Percentiles rank a stretch among this genome's conserved stretches.
These are phyloP conservation scores for Phortica magna DNA, from an alignment of 2,888 invertebrate species.

Conservation along the genomic window DNA sequence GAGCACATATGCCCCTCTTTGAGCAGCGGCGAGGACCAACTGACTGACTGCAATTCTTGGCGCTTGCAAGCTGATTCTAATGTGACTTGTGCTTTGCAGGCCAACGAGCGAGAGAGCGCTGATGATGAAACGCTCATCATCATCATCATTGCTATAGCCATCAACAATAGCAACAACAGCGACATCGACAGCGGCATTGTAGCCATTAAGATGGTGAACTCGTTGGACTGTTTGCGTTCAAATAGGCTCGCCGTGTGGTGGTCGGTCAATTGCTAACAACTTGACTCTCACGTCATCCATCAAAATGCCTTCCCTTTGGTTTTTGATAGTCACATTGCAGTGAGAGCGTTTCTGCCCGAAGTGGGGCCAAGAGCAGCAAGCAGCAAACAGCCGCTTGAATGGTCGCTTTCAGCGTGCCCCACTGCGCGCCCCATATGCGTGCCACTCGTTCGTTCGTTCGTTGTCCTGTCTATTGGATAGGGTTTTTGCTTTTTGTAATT, in stretches of 20 bases:
- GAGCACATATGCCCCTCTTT: neutral
- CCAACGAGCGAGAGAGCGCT: constrained; percentile 7
- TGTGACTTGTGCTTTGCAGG: constrained; percentile 27
- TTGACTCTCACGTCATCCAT: constrained; percentile 49
- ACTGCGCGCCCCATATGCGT: neutral
- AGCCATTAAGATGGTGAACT: neutral
- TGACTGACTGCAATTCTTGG: constrained; percentile 28
- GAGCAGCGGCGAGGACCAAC: neutral
- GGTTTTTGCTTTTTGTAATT: constrained; percentile 27
- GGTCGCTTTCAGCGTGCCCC: neutral
- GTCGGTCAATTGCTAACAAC: constrained; percentile 43
- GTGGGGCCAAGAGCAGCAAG: neutral
- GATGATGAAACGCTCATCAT: constrained; percentile 15
- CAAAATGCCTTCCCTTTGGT: constrained; percentile 22
- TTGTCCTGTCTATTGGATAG: neutral
- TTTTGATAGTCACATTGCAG: constrained; percentile 12
- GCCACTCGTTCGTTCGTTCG: neutral
- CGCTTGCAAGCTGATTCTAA: constrained; percentile 24
- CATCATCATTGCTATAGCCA: no score
- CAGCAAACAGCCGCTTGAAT: neutral
- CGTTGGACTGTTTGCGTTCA: neutral
- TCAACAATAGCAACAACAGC: neutral
- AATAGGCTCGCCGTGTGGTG: constrained; percentile 26
- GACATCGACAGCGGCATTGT: neutral
- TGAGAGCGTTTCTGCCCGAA: neutral